Base-by-base conservation (phyloP, 2,888 invertebrate genomes). In the Eueremaeus valkanovi region DNA sequence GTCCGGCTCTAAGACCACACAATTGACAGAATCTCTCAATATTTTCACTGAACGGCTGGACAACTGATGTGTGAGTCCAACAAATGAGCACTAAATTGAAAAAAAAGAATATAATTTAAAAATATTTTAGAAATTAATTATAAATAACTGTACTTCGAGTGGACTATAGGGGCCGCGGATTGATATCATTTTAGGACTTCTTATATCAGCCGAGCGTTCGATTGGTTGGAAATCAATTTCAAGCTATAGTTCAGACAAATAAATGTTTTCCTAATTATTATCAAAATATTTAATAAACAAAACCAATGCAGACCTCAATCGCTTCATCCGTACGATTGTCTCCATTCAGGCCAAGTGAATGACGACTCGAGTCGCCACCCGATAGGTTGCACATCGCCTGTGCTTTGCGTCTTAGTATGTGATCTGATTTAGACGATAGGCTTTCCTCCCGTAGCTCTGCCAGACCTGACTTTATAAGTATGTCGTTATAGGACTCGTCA, bases 101-200 rank as follows among this genome's bases (percentile, higher is more conserved):
- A 24, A 27, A 1, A 13, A 13, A 58, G 27, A 13, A 27, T 2
- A 58, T 27, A 9, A 21, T n/a, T n/a, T n/a, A 45, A 29, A 31
- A 63, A 63, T 1, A 63, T 6, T 1, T 18, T 29, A 33, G n/a
- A 58, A 27, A 58, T 3, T 13, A 40, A 21, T 11, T 27, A 29
- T 8, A 11, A 1, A 58, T 6, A 13, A 13, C 0, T 3, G 24
- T 79, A 90, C 88, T 83, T 95, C 95, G 78, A 95, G 83, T 0
- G 95, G 94, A 81, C 91, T 91, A 84, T 82, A 87, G 0, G 96
- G 95, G 3, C 95, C 96, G 75, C 87, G 88, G 11, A 95, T 83
- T 1, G 79, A 81, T 0, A 87, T 84, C 73, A 84, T 72, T 45
- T 78, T 72, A 31, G 72, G 73, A 49, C 76, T 72, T 58, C 58